Conservation (phyloP, 2,888 invertebrate genomes). For the Thyatira batis region DNA sequence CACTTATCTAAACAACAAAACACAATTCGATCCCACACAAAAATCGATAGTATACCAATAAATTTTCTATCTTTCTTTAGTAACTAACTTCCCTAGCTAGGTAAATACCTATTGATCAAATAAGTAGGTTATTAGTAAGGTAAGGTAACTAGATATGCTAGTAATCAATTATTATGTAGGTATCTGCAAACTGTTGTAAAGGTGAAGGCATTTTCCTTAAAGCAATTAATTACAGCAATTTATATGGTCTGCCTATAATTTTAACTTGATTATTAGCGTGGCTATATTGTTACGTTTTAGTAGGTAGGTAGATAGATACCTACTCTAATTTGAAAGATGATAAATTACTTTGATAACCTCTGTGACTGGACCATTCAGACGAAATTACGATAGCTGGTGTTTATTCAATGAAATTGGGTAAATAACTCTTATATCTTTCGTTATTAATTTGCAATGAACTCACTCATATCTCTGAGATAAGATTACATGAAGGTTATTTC, state of each 20-base stretch:
- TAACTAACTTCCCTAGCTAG: too few species aligned
- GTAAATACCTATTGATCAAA: too few species aligned
- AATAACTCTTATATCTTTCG: background rate
- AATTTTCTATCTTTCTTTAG: too few species aligned
- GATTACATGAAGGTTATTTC: background rate
- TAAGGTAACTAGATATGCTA: background rate
- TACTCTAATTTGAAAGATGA: conserved; percentile 3
- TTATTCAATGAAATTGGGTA: conserved; percentile 13
- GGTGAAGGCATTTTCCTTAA: background rate
- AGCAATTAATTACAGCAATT: background rate
- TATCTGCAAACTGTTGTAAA: background rate
- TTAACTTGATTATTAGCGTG: too few species aligned
- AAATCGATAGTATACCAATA: too few species aligned
- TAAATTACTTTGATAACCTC: conserved; percentile 7
- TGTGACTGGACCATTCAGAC: conserved; percentile 5
- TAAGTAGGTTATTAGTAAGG: too few species aligned
- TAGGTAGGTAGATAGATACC: too few species aligned
- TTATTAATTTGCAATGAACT: background rate
- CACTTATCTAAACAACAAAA: too few species aligned
- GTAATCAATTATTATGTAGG: background rate
- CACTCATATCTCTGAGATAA: background rate
- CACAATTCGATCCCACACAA: too few species aligned
- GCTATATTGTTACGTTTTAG: too few species aligned
- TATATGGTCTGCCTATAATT: too few species aligned
- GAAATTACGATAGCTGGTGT: conserved; percentile 3